A percentile compares a stretch with the other conserved stretches of the same genome.
Conservation (phyloP, 2,113 vertebrate genomes). For the Pelobates fuscus region DNA sequence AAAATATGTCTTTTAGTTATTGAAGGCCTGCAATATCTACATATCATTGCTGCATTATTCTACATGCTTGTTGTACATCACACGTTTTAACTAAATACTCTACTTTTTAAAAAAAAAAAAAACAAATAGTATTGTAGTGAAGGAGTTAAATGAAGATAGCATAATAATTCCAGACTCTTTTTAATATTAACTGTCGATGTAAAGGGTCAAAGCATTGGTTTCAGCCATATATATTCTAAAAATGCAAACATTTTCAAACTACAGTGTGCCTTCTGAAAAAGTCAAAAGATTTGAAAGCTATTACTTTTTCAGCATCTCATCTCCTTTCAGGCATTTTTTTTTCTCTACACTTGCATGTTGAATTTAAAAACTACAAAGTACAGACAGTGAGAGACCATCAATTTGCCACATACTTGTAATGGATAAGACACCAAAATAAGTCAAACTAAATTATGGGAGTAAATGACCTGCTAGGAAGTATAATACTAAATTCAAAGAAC, state of each 20-base stretch:
- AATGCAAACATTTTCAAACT: slow-evolving; percentile 63
- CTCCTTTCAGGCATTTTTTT: slow-evolving; percentile 65
- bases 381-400: slow-evolving; percentile 62
- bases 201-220: slow-evolving; percentile 62
- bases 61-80: too few species aligned
- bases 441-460: slow-evolving; percentile 80
- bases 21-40: too few species aligned
- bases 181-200: background rate
- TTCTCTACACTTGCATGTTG: slow-evolving; percentile 71
- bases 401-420: slow-evolving; percentile 74
- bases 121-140: too few species aligned
- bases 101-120: too few species aligned
- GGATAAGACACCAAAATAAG: slow-evolving; percentile 79
- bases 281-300: slow-evolving; percentile 74
- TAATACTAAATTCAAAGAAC: slow-evolving; percentile 77
- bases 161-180: too few species aligned
- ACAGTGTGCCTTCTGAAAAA: slow-evolving; percentile 64
- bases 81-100: too few species aligned
- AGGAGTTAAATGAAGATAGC: too few species aligned
- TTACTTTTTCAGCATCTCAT: slow-evolving; percentile 71
- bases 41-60: too few species aligned
- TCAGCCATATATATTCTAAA: slow-evolving; percentile 1
- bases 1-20: too few species aligned
- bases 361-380: slow-evolving; percentile 74
- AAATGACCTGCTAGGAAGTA: slow-evolving; percentile 76